Percentiles rank a stretch among this genome's conserved stretches.
Conservation (phyloP, 2,888 invertebrate species). For the Brachycybe producta region DNA sequence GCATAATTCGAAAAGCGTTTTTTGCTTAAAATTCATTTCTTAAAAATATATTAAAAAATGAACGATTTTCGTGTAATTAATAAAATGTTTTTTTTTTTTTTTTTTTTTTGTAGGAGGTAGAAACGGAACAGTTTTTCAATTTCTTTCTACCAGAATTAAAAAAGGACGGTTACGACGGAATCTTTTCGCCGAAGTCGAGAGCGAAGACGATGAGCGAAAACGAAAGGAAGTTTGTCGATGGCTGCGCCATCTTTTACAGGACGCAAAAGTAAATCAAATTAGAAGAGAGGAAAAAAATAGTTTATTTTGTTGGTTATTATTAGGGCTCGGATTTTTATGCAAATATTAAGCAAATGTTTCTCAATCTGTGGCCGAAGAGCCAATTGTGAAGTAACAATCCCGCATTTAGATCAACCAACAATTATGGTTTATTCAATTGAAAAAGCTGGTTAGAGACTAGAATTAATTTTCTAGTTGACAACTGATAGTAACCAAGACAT, state of each 20-base stretch:
- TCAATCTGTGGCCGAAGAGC: too few relatives aligned
- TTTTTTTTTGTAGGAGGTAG: slow-evolving; percentile 66
- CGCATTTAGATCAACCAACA: too few relatives aligned
- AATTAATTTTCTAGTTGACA: too few relatives aligned
- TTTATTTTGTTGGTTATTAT: too few relatives aligned
- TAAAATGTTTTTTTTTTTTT: slow-evolving; percentile 1
- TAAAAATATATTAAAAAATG: background rate
- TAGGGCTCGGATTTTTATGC: too few relatives aligned
- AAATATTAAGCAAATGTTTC: too few relatives aligned
- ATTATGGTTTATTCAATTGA: too few relatives aligned
- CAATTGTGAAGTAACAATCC: too few relatives aligned
- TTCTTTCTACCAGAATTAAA: slow-evolving; percentile 91
- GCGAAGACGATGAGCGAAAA: slow-evolving; percentile 97
- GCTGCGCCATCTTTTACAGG: slow-evolving; percentile 96
- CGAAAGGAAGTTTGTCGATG: slow-evolving; percentile 95
- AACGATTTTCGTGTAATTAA: background rate
- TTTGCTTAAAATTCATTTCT: background rate
- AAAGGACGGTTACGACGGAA: slow-evolving; percentile 71
- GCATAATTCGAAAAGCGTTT: background rate
- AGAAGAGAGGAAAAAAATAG: background rate
- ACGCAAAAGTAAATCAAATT: slow-evolving; percentile 61
- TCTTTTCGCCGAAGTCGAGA: slow-evolving; percentile 94
- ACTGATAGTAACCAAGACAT: too few relatives aligned
- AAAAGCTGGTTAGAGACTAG: too few relatives aligned
- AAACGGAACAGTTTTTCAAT: slow-evolving; percentile 96